phyloP scores from a whole-genome alignment of 2,888 invertebrate species.

The Neelides folsomi region DNA sequence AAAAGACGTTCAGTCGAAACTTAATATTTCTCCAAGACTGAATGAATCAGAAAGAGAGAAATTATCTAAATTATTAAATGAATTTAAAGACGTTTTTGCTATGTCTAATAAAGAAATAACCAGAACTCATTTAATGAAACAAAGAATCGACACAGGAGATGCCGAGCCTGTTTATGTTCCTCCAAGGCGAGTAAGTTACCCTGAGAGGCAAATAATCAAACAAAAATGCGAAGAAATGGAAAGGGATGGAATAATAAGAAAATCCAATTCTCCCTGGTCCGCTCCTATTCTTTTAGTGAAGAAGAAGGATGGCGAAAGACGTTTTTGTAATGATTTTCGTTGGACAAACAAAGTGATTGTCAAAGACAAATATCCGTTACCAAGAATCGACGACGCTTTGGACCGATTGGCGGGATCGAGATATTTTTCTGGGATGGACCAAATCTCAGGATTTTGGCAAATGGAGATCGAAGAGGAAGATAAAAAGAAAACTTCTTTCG shows the following conservation, averaged over 20 bases:
- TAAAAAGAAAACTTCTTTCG: conserved; percentile 5
- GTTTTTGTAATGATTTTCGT: conserved; percentile 27
- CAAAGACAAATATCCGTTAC: conserved; percentile 14
- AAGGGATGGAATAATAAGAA: conserved; percentile 29
- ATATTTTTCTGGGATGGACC: conserved; percentile 6
- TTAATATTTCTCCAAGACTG: too few species aligned
- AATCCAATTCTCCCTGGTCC: conserved; percentile 35
- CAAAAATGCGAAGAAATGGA: conserved; percentile 29
- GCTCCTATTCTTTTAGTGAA: conserved; percentile 36
- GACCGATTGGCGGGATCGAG: conserved; percentile 27
- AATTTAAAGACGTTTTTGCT: too few species aligned
- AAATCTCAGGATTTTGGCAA: conserved; percentile 2
- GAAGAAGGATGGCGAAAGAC: conserved; percentile 34
- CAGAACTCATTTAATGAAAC: too few species aligned
- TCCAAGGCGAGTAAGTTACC: conserved; percentile 1
- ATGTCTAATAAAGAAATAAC: too few species aligned
- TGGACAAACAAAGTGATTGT: conserved; percentile 19
- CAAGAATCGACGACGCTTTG: conserved; percentile 29
- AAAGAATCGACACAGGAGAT: conserved; percentile 9
- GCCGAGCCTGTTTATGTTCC: conserved; percentile 4
- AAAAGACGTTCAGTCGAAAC: too few species aligned
- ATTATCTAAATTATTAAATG: too few species aligned
- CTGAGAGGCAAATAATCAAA: conserved; percentile 6
- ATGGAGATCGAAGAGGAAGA: background rate
- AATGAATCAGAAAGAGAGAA: too few species aligned